Conservation (phyloP, 2,797 vertebrate species). For the Oophaga sylvatica region DNA sequence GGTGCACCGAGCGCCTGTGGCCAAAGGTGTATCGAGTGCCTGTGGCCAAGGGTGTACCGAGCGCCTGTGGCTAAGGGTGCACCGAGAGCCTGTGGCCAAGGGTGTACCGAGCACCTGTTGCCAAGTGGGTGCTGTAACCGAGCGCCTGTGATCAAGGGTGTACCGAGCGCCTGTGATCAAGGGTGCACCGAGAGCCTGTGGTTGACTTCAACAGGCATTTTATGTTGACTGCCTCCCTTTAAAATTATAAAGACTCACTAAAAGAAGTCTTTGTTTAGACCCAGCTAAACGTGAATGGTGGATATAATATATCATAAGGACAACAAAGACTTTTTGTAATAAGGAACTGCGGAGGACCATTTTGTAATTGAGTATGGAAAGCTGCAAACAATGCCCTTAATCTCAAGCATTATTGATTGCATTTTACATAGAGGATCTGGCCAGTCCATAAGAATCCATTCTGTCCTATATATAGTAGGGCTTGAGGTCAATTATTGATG, state of each 20-base stretch:
- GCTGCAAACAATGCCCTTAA: neutral
- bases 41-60: too few relatives aligned
- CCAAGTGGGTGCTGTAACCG: too few relatives aligned
- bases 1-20: too few relatives aligned
- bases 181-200: too few relatives aligned
- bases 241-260: neutral
- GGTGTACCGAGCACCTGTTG: too few relatives aligned
- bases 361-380: neutral
- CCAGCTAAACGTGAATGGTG: neutral
- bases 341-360: neutral
- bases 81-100: too few relatives aligned
- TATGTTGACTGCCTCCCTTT: too few relatives aligned
- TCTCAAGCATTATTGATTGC: conserved; percentile 15
- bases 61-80: too few relatives aligned
- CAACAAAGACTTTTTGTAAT: neutral
- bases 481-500: neutral
- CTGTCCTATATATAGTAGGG: conserved; percentile 5
- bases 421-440: neutral
- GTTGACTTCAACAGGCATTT: too few relatives aligned
- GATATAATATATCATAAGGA: neutral
- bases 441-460: neutral
- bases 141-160: too few relatives aligned
- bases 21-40: too few relatives aligned
- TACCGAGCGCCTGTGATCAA: too few relatives aligned
- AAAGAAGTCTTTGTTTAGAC: neutral